Evolutionary conservation across 2,113 vertebrate species (phyloP), one percentile per base, ranked within the genome.

Genomic region (Bucco capensis): DNA sequence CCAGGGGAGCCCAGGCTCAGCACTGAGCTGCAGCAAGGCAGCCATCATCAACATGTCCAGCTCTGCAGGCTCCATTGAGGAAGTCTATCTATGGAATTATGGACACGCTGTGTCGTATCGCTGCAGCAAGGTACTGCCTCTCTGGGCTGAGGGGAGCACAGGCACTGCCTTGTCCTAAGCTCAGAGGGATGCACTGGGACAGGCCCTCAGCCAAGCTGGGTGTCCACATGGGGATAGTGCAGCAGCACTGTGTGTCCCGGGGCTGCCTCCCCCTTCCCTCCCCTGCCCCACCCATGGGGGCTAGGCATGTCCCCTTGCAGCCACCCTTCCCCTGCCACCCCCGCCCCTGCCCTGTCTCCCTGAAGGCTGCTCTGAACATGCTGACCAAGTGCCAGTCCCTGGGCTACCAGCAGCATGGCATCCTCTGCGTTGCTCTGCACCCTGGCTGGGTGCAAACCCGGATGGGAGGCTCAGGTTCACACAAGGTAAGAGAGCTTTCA

Each of bases 1-100:
- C 25, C 76, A 92, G 53, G 72, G 12, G 10, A 79, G 44, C 54
- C 49, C 72, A 0, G 47, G 46, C 38, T 86, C 84, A 6, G 50
- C 10, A 0, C 23, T 94, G 90, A 92, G 73, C 77, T 95, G 94
- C 69, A 95, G 30, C 88, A 95, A 73, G 65, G 92, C 85, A 5
- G 90, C 94, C 85, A 87, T 94, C 1, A 1, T 97, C 64, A 97
- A 96, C 33, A 42, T 97, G 24, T 97, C 95, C 57, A 96, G 91
- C 30, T 7, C 3, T 7, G 54, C 30, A 0, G 94, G 89, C n/a
- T 98, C 93, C 62, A 92, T 96, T 24, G 5, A 10, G 15, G 50
- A 53, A 16, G 28, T 53, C 38, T 22, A 9, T 19, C 42, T 12
- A 18, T 94, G 64, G 64, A 15, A 60, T 24, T 25, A 19, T 17